Evolutionary conservation across 2,888 invertebrate species (phyloP), one percentile per base, ranked within the genome.

Genomic region (Drosophila hawaiiensis): DNA sequence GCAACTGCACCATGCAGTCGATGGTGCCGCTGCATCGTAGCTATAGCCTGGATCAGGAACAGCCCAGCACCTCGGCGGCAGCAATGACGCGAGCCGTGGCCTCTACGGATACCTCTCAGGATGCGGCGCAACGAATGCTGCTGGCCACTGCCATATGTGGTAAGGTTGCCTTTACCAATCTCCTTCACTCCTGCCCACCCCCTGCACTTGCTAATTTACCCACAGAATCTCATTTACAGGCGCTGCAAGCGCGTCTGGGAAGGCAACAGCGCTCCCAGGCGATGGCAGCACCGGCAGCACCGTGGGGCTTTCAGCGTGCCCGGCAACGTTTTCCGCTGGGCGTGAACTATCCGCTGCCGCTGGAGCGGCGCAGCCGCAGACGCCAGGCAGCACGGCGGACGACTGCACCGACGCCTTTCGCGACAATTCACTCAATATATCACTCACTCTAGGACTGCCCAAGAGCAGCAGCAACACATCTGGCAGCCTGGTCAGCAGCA

Each of bases 171-270:
- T 28, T 47, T 54, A 66, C 72, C 65, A 31, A 12, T 12, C n/a
- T 9, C 4, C 2, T 41, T 58, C 5, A 50, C 10, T 10, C 3
- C 41, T 31, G 12, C 43, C 29, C 65, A 53, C 63, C 43, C 77
- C 73, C 71, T 65, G 61, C 71, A 67, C 52, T 68, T 71, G 89
- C 86, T 90, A 90, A 90, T 81, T 90, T 77, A 90, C 84, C 83
- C 84, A 84, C 91, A 93, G 93, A 93, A 86, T 91, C 89, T 70
- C 93, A 90, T 80, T 93, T 93, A 81, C 93, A 93, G 93, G 92
- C 84, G 81, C 87, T 93, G 84, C 93, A 93, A 84, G 89, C 85
- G 43, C 93, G 92, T 73, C 88, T 92, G 76, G 80, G 74, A 9
- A 80, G 89, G 1, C 82, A 83, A 52, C 81, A 81, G 75, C 76